Percentiles rank a stretch among this genome's conserved stretches.
phyloP scores from a whole-genome alignment of 2,797 vertebrate species.

The Philypnodon macrostomus region DNA sequence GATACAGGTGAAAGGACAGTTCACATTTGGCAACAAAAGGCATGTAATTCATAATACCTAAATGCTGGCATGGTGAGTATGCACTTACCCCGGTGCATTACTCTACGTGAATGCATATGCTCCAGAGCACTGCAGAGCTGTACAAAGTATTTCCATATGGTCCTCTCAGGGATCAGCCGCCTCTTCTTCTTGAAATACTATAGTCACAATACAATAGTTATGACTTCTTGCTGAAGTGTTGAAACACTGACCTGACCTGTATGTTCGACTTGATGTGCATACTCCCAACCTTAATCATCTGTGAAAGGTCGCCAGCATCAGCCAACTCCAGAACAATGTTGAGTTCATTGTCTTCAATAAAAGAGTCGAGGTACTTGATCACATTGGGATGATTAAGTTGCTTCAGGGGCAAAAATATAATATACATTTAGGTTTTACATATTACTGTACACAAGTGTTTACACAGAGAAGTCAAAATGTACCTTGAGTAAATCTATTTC shows the following conservation, averaged over 20 bases:
- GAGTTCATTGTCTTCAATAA: conserved; percentile 90
- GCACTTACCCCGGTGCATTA: conserved; percentile 92
- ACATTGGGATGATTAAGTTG: conserved; percentile 91
- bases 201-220: no score
- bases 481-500: conserved; percentile 95
- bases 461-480: conserved; percentile 30
- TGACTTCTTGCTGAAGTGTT: no score
- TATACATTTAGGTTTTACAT: not conserved
- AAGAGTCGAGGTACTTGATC: conserved; percentile 93
- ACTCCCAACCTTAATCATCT: conserved; percentile 90
- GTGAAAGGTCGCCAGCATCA: conserved; percentile 89
- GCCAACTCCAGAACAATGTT: conserved; percentile 93
- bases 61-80: not conserved
- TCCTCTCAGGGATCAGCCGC: conserved; percentile 92
- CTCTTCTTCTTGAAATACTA: conserved; percentile 97
- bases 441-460: not conserved
- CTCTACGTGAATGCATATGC: conserved; percentile 94
- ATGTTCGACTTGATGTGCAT: not conserved
- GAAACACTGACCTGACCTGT: no score
- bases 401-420: conserved; percentile 40
- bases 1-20: no score
- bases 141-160: conserved; percentile 96
- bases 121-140: conserved; percentile 94
- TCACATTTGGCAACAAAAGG: no score
- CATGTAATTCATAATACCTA: no score